A percentile compares a stretch with the other conserved stretches of the same genome.
phyloP scores from a whole-genome alignment of 2,888 invertebrate species.

The Tiliacea citrago region DNA sequence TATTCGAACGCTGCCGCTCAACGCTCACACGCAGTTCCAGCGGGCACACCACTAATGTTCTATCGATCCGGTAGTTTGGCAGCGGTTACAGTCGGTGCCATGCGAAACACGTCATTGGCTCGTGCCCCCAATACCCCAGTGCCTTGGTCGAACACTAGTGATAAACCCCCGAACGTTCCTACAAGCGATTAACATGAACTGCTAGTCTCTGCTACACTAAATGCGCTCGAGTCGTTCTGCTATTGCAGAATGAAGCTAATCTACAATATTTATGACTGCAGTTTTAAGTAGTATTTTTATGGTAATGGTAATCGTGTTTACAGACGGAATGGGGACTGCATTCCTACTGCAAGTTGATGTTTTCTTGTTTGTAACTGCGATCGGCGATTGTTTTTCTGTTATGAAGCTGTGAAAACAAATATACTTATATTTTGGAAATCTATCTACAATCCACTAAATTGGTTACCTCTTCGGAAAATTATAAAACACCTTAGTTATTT shows the following conservation, averaged over 20 bases:
- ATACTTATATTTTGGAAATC: too few relatives aligned
- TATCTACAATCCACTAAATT: neutral
- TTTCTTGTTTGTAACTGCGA: neutral
- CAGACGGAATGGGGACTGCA: neutral
- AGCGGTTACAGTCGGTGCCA: constrained; percentile 84
- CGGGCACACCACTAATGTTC: constrained; percentile 77
- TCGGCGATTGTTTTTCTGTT: constrained; percentile 9
- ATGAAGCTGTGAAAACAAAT: neutral
- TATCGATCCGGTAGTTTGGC: constrained; percentile 87
- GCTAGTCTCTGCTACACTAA: constrained; percentile 41
- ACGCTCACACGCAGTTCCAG: constrained; percentile 58
- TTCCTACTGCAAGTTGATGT: neutral
- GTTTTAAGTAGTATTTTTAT: constrained; percentile 17
- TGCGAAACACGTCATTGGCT: constrained; percentile 78
- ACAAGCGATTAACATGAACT: constrained; percentile 56
- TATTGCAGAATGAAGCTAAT: constrained; percentile 44
- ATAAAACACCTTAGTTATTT: neutral
- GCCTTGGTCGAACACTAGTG: constrained; percentile 54
- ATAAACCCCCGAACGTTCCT: constrained; percentile 60
- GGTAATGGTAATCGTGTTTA: neutral
- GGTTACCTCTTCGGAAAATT: neutral
- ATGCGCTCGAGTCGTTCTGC: constrained; percentile 30
- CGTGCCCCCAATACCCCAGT: constrained; percentile 64
- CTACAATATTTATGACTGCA: constrained; percentile 42
- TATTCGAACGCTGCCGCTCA: constrained; percentile 6